Evolutionary conservation across 2,113 vertebrate genomes (phyloP).

Genomic region (Clarias magur): DNA sequence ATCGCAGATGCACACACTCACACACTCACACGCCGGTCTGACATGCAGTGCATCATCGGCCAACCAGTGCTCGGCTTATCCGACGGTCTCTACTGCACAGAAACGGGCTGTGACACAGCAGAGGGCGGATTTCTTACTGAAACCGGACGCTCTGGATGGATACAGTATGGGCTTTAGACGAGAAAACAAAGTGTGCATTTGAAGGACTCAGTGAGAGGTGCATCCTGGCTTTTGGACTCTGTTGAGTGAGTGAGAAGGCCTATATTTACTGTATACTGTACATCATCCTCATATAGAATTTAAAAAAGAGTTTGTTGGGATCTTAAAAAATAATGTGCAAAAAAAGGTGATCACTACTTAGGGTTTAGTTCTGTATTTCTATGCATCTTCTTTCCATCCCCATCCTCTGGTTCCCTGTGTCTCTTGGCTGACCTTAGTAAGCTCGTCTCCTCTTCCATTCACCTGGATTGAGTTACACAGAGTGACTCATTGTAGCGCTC

Average conservation of each 20-base stretch:
- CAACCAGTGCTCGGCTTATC: slow-evolving; percentile 56
- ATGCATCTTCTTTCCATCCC: slow-evolving; percentile 40
- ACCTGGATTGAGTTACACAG: slow-evolving; percentile 64
- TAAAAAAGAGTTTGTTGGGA: neutral
- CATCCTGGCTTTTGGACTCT: slow-evolving; percentile 32
- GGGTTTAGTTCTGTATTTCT: slow-evolving; percentile 39
- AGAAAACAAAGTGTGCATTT: slow-evolving; percentile 57
- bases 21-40: slow-evolving; percentile 32
- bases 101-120: slow-evolving; percentile 22
- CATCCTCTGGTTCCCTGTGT: slow-evolving; percentile 49
- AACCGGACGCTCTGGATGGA: slow-evolving; percentile 61
- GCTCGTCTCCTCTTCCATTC: slow-evolving; percentile 37
- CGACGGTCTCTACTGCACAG: slow-evolving; percentile 64
- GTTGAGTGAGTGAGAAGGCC: neutral
- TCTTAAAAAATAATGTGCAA: neutral
- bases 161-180: slow-evolving; percentile 45
- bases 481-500: slow-evolving; percentile 35
- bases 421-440: slow-evolving; percentile 58
- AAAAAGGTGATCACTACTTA: neutral
- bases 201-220: slow-evolving; percentile 45
- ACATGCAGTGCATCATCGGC: slow-evolving; percentile 48
- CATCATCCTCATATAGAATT: neutral
- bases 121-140: slow-evolving; percentile 58
- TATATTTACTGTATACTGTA: too few relatives aligned
- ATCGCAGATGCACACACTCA: slow-evolving; percentile 51